Evolutionary conservation across 1,140 invertebrate genomes (phyloP).

Genomic region (Aleiodes sp.): DNA sequence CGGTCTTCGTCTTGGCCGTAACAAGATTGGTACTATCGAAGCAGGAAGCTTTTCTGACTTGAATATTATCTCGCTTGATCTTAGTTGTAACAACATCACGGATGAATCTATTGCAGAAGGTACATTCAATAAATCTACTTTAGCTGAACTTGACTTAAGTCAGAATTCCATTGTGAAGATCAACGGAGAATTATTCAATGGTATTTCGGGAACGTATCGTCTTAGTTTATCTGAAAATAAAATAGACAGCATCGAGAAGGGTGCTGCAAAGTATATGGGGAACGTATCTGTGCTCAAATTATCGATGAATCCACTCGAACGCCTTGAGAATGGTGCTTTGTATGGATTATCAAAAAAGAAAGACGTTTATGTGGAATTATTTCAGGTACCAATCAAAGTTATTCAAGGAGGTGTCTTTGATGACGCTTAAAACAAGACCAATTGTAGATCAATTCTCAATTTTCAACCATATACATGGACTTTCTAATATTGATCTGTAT

Average conservation of each 20-base stretch:
- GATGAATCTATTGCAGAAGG: slow-evolving; percentile 30
- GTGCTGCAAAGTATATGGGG: slow-evolving; percentile 41
- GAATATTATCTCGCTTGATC: slow-evolving; percentile 37
- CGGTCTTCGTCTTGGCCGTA: slow-evolving; percentile 38
- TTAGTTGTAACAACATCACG: slow-evolving; percentile 44
- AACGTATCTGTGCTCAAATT: slow-evolving; percentile 40
- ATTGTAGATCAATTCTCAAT: too few species aligned
- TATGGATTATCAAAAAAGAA: slow-evolving; percentile 39
- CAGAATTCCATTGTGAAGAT: too few species aligned
- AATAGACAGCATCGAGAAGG: slow-evolving; percentile 39
- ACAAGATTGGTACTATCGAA: slow-evolving; percentile 42
- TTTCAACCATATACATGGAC: too few species aligned
- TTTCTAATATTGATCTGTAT: too few species aligned
- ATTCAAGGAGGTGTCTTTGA: slow-evolving; percentile 48
- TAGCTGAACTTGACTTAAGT: too few species aligned
- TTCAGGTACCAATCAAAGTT: slow-evolving; percentile 34
- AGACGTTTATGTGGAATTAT: slow-evolving; percentile 37
- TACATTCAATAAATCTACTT: too few species aligned
- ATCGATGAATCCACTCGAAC: slow-evolving; percentile 44
- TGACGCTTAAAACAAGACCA: too few species aligned
- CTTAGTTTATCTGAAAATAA: slow-evolving; percentile 42
- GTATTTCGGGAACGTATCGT: too few species aligned
- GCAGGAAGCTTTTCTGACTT: slow-evolving; percentile 38
- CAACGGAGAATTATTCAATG: too few species aligned
- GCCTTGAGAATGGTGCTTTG: slow-evolving; percentile 46